A percentile compares a stretch with the other conserved stretches of the same genome.
Evolutionary conservation across 2,113 vertebrate species (phyloP).

Genomic region (Jacana jacana): DNA sequence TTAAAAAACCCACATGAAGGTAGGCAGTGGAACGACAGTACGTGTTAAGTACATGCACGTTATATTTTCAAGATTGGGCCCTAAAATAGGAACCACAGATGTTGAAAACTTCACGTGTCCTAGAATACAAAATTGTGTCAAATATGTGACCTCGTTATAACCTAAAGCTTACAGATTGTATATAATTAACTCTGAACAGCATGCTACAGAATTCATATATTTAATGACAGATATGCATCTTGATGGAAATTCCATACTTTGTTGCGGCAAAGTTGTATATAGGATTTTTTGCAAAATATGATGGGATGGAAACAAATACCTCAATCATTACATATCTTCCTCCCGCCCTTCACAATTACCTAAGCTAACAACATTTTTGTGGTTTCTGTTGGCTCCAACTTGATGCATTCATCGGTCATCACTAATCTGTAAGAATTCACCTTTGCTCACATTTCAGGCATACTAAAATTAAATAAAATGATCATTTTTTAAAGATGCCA

Average conservation of each 20-base stretch:
- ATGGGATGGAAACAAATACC: neutral
- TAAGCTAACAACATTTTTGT: neutral
- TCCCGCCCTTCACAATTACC: neutral
- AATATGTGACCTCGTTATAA: conserved; percentile 19
- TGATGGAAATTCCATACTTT: neutral
- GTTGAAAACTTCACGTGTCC: conserved; percentile 46
- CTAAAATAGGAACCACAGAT: conserved; percentile 51
- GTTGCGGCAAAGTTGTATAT: neutral
- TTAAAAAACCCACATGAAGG: neutral
- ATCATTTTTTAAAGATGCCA: neutral
- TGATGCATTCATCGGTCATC: neutral
- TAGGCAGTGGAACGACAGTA: conserved; percentile 20
- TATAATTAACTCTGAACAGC: conserved; percentile 35
- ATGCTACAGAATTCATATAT: neutral
- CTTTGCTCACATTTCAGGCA: neutral
- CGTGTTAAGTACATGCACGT: neutral
- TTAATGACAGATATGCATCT: conserved; percentile 9
- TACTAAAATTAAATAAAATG: neutral
- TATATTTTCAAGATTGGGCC: conserved; percentile 18
- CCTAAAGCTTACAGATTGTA: conserved; percentile 13
- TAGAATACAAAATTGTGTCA: conserved; percentile 40
- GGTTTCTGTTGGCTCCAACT: neutral
- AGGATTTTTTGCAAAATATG: neutral
- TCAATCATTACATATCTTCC: neutral
- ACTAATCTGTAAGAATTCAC: neutral